Percentiles rank a stretch among this genome's conserved stretches.
These are phyloP conservation scores for Cheilosia variabilis DNA, from an alignment of 2,888 invertebrate species.

Conservation along the genomic window DNA sequence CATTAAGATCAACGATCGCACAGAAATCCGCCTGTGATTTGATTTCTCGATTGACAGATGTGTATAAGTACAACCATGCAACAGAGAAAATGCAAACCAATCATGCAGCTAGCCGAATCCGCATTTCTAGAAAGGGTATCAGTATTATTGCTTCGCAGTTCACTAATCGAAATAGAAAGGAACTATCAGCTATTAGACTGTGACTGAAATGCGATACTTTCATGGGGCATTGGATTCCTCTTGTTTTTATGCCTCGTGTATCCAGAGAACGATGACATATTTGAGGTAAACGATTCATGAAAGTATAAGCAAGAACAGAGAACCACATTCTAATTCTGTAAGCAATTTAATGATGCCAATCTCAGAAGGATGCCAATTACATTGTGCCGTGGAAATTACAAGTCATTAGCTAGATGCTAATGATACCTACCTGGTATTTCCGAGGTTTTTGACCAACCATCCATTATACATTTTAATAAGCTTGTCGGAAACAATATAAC, in stretches of 20 bases:
- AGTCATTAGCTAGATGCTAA: conserved; percentile 38
- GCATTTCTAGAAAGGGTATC: conserved; percentile 53
- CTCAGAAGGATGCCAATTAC: conserved; percentile 21
- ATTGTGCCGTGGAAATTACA: neutral
- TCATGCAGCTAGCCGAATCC: conserved; percentile 66
- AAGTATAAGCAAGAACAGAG: neutral
- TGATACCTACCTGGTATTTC: conserved; percentile 9
- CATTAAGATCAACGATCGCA: conserved; percentile 70
- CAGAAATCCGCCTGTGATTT: conserved; percentile 51
- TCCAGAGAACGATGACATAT: neutral
- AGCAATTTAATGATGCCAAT: conserved; percentile 14
- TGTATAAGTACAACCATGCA: neutral
- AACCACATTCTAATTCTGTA: neutral
- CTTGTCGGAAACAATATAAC: neutral
- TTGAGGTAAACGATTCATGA: neutral
- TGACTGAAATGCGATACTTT: conserved; percentile 45
- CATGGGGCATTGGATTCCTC: conserved; percentile 41
- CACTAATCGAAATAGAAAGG: conserved; percentile 62
- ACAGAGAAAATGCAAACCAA: conserved; percentile 69
- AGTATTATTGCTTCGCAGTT: neutral
- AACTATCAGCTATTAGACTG: conserved; percentile 40
- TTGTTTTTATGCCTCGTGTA: conserved; percentile 33
- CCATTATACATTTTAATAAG: conserved; percentile 27
- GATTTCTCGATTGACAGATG: conserved; percentile 65
- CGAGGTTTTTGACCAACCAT: conserved; percentile 3